Conservation (phyloP, 2,888 invertebrate genomes). For the Augiades crinisus region DNA sequence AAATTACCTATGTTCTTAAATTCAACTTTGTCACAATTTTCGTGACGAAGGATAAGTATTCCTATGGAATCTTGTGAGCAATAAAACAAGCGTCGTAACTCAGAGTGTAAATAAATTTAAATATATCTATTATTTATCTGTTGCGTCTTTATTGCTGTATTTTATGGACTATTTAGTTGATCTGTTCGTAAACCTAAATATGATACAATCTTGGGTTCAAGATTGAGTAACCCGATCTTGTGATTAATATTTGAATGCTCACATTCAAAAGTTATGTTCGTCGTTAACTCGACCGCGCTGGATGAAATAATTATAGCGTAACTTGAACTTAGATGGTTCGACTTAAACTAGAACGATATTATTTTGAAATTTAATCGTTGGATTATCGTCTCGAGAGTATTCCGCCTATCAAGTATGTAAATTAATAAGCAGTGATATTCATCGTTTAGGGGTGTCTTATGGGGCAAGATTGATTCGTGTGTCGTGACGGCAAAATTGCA, state of each 20-base stretch:
- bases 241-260: slow-evolving; percentile 2
- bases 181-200: slow-evolving; percentile 53
- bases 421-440: too few relatives aligned
- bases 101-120: background rate
- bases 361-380: too few relatives aligned
- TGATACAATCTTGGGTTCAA: slow-evolving; percentile 23
- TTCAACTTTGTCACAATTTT: too few relatives aligned
- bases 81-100: background rate
- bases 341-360: too few relatives aligned
- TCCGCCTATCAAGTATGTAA: too few relatives aligned
- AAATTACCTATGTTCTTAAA: too few relatives aligned
- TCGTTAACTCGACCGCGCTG: background rate
- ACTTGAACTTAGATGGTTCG: background rate
- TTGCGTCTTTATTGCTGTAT: slow-evolving; percentile 34
- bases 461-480: too few relatives aligned
- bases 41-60: too few relatives aligned
- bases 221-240: slow-evolving; percentile 2
- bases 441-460: too few relatives aligned
- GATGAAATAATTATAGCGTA: background rate
- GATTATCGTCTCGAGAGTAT: too few relatives aligned
- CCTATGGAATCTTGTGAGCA: background rate
- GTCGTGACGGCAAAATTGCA: too few relatives aligned
- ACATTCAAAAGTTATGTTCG: background rate
- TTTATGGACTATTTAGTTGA: slow-evolving; percentile 49
- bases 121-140: slow-evolving; percentile 24